Percentiles rank a stretch among this genome's conserved stretches.
These are phyloP conservation scores for Hipparchia semele DNA, from an alignment of 2,888 invertebrate species.

Conservation along the genomic window DNA sequence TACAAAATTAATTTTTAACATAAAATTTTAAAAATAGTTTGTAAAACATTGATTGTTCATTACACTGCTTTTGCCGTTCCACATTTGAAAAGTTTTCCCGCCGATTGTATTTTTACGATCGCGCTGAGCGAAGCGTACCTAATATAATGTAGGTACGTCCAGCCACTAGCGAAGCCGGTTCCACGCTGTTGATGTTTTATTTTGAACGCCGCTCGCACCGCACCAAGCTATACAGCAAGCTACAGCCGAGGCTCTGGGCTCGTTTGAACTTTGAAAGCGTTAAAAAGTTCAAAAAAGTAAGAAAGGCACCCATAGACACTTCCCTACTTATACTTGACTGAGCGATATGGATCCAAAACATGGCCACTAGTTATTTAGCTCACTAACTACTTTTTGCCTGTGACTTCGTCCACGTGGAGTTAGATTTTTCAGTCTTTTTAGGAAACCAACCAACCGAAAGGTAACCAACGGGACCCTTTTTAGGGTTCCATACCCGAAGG, in stretches of 20 bases:
- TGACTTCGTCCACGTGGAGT: too few relatives aligned
- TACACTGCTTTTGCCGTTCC: neutral
- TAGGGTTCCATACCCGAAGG: too few relatives aligned
- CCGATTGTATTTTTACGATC: slow-evolving; percentile 54
- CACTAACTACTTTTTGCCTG: too few relatives aligned
- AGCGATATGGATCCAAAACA: too few relatives aligned
- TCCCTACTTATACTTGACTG: too few relatives aligned
- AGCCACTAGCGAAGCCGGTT: slow-evolving; percentile 74
- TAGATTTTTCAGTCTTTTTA: too few relatives aligned
- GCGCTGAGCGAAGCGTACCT: slow-evolving; percentile 35
- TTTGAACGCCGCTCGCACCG: slow-evolving; percentile 58
- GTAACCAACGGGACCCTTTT: too few relatives aligned
- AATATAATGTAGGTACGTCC: slow-evolving; percentile 55
- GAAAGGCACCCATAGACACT: slow-evolving; percentile 14
- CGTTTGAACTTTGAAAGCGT: slow-evolving; percentile 42
- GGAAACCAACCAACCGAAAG: too few relatives aligned
- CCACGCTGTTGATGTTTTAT: slow-evolving; percentile 72
- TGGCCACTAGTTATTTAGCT: too few relatives aligned
- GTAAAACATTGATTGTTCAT: neutral
- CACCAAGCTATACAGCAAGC: slow-evolving; percentile 42
- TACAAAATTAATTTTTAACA: neutral
- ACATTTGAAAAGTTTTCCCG: slow-evolving; percentile 58
- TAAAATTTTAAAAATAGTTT: neutral
- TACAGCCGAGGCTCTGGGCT: slow-evolving; percentile 42
- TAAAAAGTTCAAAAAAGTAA: slow-evolving; percentile 49